Conservation (phyloP, 2,113 vertebrate genomes). For the Rana temporaria region DNA sequence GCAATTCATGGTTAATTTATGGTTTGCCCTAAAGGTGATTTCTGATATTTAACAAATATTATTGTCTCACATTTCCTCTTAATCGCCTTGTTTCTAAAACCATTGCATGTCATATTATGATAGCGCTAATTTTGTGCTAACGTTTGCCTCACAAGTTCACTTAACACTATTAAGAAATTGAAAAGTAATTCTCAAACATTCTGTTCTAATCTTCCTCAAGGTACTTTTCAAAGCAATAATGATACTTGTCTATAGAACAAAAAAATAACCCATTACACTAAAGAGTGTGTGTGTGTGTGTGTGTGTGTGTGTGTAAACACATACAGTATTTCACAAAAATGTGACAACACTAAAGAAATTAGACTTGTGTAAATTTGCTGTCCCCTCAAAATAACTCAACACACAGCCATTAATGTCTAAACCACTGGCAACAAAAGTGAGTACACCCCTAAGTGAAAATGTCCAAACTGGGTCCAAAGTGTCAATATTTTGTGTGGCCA, state of each 20-base stretch:
- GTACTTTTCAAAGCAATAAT: constrained; percentile 25
- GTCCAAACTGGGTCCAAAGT: too few species aligned
- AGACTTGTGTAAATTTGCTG: too few species aligned
- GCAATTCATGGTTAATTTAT: too few species aligned
- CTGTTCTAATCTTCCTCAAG: background rate
- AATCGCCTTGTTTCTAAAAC: constrained; percentile 12
- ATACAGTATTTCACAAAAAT: too few species aligned
- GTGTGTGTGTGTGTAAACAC: too few species aligned
- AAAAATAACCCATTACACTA: background rate
- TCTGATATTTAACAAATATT: constrained; percentile 9
- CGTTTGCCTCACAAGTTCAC: constrained; percentile 12
- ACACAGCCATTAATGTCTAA: too few species aligned
- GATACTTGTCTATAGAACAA: background rate
- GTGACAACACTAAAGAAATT: too few species aligned
- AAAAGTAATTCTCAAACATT: background rate
- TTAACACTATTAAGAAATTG: constrained; percentile 14
- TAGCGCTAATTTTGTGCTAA: constrained; percentile 3
- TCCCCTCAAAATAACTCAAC: too few species aligned
- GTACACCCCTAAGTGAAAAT: too few species aligned
- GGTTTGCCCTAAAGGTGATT: background rate
- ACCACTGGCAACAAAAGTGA: too few species aligned
- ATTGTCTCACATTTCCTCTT: constrained; percentile 19
- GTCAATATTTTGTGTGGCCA: too few species aligned
- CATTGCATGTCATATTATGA: constrained; percentile 20
- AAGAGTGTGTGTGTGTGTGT: too few species aligned